phyloP scores from a whole-genome alignment of 2,888 invertebrate species.

The Athalia circularis region DNA sequence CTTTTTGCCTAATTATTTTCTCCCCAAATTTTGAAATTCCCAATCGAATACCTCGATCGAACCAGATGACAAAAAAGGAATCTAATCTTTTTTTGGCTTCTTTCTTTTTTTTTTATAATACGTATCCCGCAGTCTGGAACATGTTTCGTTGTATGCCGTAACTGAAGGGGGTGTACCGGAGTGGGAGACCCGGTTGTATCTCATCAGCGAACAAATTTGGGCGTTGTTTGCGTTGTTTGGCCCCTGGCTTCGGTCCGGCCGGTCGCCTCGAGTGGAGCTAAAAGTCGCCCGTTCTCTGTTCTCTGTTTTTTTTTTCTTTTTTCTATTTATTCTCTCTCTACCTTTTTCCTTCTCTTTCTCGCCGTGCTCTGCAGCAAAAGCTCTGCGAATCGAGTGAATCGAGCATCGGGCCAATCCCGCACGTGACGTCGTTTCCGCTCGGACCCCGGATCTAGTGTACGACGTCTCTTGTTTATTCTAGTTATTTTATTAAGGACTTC shows the following conservation, averaged over 20 bases:
- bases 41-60: too few species aligned
- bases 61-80: too few species aligned
- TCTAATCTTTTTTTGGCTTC: too few species aligned
- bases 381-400: neutral
- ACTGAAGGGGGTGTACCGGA: neutral
- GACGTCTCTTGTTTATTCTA: constrained; percentile 66
- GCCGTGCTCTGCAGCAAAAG: constrained; percentile 28
- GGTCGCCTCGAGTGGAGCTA: constrained; percentile 44
- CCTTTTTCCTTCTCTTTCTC: constrained; percentile 42
- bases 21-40: too few species aligned
- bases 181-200: constrained; percentile 24
- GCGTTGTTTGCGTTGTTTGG: constrained; percentile 44
- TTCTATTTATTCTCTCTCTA: constrained; percentile 49
- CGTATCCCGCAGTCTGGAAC: neutral
- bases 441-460: constrained; percentile 46
- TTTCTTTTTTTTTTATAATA: too few species aligned
- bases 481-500: constrained; percentile 69
- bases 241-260: constrained; percentile 35
- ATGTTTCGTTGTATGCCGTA: neutral
- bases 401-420: constrained; percentile 9
- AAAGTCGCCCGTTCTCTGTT: constrained; percentile 50
- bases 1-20: too few species aligned
- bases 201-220: constrained; percentile 45
- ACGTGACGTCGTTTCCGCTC: constrained; percentile 39
- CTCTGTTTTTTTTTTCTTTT: constrained; percentile 51